Percentiles rank a stretch among this genome's conserved stretches.
Evolutionary conservation across 2,113 vertebrate species (phyloP).

Genomic region (Camelus dromedarius): DNA sequence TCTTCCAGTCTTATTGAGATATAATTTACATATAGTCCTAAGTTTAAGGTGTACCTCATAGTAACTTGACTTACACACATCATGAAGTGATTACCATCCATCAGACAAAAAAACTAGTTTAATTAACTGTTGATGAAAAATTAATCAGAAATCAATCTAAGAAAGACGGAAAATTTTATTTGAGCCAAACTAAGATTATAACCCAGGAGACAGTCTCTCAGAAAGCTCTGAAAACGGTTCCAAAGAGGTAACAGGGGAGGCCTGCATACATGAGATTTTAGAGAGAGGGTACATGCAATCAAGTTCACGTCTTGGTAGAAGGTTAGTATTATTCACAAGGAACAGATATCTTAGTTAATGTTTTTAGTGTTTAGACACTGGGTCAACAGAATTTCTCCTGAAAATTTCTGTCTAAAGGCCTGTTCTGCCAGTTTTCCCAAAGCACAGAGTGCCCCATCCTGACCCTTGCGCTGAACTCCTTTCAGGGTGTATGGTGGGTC

Average conservation of each 20-base stretch:
- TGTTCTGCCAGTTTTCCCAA: neutral
- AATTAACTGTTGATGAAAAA: neutral
- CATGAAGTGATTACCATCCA: too few relatives aligned
- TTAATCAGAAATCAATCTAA: too few relatives aligned
- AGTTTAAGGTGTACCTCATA: too few relatives aligned
- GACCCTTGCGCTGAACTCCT: neutral
- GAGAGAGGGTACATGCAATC: neutral
- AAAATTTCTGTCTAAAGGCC: neutral
- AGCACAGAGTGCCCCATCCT: neutral
- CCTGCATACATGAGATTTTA: neutral
- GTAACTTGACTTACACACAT: too few relatives aligned
- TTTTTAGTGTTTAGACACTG: neutral
- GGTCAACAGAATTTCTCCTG: neutral
- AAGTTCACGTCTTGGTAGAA: neutral
- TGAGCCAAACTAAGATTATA: too few relatives aligned
- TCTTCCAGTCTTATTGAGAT: too few relatives aligned
- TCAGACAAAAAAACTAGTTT: too few relatives aligned
- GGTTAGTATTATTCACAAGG: neutral
- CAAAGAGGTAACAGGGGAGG: neutral
- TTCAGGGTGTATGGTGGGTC: neutral
- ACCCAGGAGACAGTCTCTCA: too few relatives aligned
- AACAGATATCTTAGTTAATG: neutral
- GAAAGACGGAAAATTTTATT: too few relatives aligned
- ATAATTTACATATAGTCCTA: too few relatives aligned
- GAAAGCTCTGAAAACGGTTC: neutral